Percentiles rank a stretch among this genome's conserved stretches.
phyloP scores from a whole-genome alignment of 2,888 invertebrate species.

The Melanargia galathea region DNA sequence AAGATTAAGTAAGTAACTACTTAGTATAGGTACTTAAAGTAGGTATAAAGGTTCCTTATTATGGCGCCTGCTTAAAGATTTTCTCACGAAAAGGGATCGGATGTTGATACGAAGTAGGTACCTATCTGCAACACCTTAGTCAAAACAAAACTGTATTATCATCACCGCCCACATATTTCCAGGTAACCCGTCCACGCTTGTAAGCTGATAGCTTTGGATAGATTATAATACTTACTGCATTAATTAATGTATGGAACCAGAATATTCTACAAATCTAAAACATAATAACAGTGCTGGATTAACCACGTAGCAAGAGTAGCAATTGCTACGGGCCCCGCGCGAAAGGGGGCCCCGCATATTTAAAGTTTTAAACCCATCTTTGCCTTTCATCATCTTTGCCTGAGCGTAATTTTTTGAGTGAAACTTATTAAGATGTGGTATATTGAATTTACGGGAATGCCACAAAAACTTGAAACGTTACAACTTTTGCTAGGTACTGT shows the following conservation, averaged over 20 bases:
- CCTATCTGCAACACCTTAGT: slow-evolving; percentile 10
- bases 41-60: not conserved
- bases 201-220: slow-evolving; percentile 27
- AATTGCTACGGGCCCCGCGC: no score
- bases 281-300: no score
- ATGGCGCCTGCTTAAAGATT: not conserved
- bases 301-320: no score
- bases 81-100: not conserved
- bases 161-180: slow-evolving; percentile 23
- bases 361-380: no score
- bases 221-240: not conserved
- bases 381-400: no score
- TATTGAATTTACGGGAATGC: no score
- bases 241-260: not conserved
- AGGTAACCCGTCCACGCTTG: slow-evolving; percentile 28
- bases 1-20: no score
- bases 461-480: no score
- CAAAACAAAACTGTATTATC: slow-evolving; percentile 29
- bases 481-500: no score
- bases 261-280: not conserved
- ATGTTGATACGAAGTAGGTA: slow-evolving; percentile 9
- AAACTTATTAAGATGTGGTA: no score
- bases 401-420: no score
- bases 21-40: not conserved
- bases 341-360: no score